phyloP scores from a whole-genome alignment of 2,888 invertebrate genomes.

The Rapana venosa region DNA sequence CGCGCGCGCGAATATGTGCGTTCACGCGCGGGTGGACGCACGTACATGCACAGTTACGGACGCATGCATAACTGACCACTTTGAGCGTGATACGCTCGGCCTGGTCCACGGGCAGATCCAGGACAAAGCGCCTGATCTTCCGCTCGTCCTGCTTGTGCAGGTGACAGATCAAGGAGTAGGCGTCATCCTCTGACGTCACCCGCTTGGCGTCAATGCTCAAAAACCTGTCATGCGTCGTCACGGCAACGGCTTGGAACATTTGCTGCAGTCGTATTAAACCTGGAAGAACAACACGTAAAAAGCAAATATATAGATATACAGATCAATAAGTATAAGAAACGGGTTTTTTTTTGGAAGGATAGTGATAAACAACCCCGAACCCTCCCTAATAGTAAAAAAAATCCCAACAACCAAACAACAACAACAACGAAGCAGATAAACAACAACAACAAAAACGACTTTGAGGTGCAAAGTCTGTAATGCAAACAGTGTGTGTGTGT shows the following conservation, averaged over 20 bases:
- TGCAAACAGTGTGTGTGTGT: no score
- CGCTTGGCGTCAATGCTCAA: slow-evolving; percentile 55
- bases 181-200: slow-evolving; percentile 49
- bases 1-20: not conserved
- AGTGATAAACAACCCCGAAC: no score
- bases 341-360: no score
- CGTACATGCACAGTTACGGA: not conserved
- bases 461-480: no score
- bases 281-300: slow-evolving; percentile 12
- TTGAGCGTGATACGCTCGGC: slow-evolving; percentile 52
- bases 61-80: slow-evolving; percentile 49
- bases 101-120: slow-evolving; percentile 54
- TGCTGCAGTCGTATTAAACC: slow-evolving; percentile 58
- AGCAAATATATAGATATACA: no score
- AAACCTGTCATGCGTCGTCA: slow-evolving; percentile 51
- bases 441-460: no score
- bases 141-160: slow-evolving; percentile 48
- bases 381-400: no score
- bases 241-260: slow-evolving; percentile 54
- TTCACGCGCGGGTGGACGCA: not conserved
- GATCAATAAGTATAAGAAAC: no score
- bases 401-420: no score
- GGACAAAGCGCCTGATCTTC: slow-evolving; percentile 46
- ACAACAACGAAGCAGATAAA: no score
- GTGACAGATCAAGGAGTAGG: slow-evolving; percentile 49